Conservation (phyloP, 2,113 vertebrate species). For the Corydoras maculifer region DNA sequence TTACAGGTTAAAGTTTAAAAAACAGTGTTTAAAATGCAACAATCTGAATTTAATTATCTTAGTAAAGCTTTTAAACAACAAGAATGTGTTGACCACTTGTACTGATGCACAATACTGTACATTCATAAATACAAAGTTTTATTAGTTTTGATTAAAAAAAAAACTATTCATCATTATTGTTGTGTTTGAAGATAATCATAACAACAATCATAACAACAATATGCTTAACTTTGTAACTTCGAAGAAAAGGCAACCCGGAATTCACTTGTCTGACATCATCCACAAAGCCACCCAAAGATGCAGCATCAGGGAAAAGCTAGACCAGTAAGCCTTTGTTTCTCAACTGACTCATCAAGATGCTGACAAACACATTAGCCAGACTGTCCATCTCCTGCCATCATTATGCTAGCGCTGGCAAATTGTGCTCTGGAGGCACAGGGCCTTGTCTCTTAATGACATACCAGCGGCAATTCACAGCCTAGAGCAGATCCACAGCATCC, state of each 20-base stretch:
- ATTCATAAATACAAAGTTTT: no score
- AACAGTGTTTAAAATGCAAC: no score
- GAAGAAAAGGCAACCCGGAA: not conserved
- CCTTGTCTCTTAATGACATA: conserved; percentile 7
- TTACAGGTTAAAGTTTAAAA: no score
- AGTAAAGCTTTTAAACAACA: no score
- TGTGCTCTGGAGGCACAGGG: conserved; percentile 44
- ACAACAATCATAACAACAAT: no score
- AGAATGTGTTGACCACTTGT: no score
- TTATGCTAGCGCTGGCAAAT: conserved; percentile 47
- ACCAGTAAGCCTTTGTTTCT: conserved; percentile 23
- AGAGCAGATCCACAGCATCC: not conserved
- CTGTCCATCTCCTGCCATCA: conserved; percentile 42
- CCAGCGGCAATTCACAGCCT: conserved; percentile 22
- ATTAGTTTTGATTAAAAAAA: no score
- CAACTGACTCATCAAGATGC: conserved; percentile 39
- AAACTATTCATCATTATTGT: no score
- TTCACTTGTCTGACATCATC: conserved; percentile 17
- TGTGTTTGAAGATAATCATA: no score
- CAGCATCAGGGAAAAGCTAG: not conserved
- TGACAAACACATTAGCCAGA: conserved; percentile 53
- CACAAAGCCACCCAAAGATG: conserved; percentile 21
- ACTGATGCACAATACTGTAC: no score
- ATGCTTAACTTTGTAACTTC: not conserved
- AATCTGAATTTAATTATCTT: no score